Evolutionary conservation across 2,888 invertebrate genomes (phyloP).

Genomic region (Spodoptera littoralis): DNA sequence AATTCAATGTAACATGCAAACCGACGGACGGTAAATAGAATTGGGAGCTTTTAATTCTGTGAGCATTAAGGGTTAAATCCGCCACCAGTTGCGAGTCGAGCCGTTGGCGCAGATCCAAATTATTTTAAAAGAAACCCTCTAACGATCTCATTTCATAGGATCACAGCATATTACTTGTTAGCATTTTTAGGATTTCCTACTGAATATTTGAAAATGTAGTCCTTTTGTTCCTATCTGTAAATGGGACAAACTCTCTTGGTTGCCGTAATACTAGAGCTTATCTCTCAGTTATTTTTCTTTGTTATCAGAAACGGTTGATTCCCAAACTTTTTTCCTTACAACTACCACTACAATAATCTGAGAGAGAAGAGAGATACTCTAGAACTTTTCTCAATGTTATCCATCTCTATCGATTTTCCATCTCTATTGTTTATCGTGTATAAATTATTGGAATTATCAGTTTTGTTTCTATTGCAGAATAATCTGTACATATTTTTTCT

Average conservation of each 20-base stretch:
- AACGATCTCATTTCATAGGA: conserved; percentile 74
- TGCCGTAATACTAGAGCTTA: background rate
- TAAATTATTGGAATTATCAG: too few species aligned
- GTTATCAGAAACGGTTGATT: background rate
- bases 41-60: conserved; percentile 74
- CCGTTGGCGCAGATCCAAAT: conserved; percentile 81
- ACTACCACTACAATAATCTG: too few species aligned
- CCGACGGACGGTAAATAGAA: conserved; percentile 69
- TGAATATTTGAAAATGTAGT: conserved; percentile 46
- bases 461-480: too few species aligned
- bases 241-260: conserved; percentile 16
- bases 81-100: conserved; percentile 83
- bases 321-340: too few species aligned
- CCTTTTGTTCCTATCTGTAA: conserved; percentile 34
- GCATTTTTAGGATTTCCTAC: conserved; percentile 50
- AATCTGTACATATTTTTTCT: too few species aligned
- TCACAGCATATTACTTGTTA: conserved; percentile 56
- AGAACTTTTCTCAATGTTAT: too few species aligned
- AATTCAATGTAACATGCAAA: conserved; percentile 59
- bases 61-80: conserved; percentile 77
- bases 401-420: too few species aligned
- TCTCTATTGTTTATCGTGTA: too few species aligned
- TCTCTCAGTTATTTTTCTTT: background rate
- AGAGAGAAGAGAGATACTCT: too few species aligned
- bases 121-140: conserved; percentile 83